Conservation (phyloP, 2,113 vertebrate species). For the Sturnus vulgaris region DNA sequence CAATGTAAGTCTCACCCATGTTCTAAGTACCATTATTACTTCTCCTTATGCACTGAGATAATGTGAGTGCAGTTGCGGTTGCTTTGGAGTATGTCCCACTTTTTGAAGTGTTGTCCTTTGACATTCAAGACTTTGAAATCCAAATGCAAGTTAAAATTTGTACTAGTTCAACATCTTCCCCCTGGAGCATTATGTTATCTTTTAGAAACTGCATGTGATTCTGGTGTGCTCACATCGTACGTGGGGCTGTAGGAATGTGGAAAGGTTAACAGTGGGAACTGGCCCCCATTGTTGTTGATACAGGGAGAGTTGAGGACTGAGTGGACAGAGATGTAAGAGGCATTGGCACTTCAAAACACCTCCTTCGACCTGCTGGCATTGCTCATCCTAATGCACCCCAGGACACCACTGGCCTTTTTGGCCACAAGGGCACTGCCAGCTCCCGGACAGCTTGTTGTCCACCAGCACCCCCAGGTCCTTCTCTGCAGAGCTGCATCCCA, state of each 20-base stretch:
- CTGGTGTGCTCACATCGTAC: background rate
- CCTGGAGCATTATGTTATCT: background rate
- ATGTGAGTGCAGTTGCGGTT: background rate
- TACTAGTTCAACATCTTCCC: background rate
- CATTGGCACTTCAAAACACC: background rate
- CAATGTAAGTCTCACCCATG: background rate
- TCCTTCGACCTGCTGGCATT: fast-evolving
- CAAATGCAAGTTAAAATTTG: background rate
- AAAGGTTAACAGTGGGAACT: background rate
- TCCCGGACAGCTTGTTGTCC: background rate
- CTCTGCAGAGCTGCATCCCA: background rate
- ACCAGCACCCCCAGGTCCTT: background rate
- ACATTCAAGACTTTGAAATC: background rate
- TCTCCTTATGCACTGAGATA: background rate
- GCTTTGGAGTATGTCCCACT: background rate
- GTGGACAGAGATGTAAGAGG: background rate
- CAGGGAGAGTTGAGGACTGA: background rate
- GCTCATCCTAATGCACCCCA: background rate
- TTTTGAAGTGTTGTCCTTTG: background rate
- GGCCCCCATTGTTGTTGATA: background rate
- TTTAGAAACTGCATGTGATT: background rate
- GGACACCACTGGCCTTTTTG: background rate
- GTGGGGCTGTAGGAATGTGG: fast-evolving
- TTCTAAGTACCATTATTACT: background rate
- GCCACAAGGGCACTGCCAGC: background rate